Evolutionary conservation across 2,888 invertebrate genomes (phyloP).

Genomic region (Hirtodrosophila trivittata): DNA sequence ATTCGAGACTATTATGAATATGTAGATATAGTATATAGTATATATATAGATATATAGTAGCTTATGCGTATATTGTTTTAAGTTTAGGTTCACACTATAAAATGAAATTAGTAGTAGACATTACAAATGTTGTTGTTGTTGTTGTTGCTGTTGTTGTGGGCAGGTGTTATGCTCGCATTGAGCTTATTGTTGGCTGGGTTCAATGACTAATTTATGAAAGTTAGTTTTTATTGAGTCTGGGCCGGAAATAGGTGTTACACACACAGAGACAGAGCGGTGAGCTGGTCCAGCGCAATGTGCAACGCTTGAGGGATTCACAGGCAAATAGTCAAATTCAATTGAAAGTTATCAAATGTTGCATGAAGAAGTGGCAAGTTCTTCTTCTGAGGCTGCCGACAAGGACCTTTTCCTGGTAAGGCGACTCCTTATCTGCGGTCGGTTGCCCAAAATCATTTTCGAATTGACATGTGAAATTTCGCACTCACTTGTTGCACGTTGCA

Average conservation of each 20-base stretch:
- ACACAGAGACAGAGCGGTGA: no score
- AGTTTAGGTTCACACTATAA: conserved; percentile 67
- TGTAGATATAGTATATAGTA: conserved; percentile 32
- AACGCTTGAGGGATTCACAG: conserved; percentile 16
- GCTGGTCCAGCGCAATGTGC: not conserved
- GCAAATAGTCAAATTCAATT: conserved; percentile 32
- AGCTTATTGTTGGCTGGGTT: conserved; percentile 61
- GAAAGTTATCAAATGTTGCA: conserved; percentile 19
- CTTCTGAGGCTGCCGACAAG: conserved; percentile 36
- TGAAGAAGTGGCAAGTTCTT: conserved; percentile 19
- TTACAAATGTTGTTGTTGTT: conserved; percentile 18
- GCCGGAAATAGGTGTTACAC: conserved; percentile 31
- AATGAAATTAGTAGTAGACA: conserved; percentile 67
- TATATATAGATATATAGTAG: conserved; percentile 1
- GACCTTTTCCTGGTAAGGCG: conserved; percentile 36
- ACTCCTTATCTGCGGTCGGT: conserved; percentile 44
- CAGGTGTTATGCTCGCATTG: conserved; percentile 51
- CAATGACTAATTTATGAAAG: conserved; percentile 79
- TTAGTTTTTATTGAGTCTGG: conserved; percentile 46
- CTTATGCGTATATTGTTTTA: conserved; percentile 61
- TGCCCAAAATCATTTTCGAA: conserved; percentile 26
- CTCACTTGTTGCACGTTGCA: conserved; percentile 43
- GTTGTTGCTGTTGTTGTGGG: conserved; percentile 23
- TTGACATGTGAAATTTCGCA: conserved; percentile 68
- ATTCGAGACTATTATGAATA: conserved; percentile 56